Percentiles rank a stretch among this genome's conserved stretches.
Conservation (phyloP, 2,113 vertebrate genomes). For the Salvator merianae region DNA sequence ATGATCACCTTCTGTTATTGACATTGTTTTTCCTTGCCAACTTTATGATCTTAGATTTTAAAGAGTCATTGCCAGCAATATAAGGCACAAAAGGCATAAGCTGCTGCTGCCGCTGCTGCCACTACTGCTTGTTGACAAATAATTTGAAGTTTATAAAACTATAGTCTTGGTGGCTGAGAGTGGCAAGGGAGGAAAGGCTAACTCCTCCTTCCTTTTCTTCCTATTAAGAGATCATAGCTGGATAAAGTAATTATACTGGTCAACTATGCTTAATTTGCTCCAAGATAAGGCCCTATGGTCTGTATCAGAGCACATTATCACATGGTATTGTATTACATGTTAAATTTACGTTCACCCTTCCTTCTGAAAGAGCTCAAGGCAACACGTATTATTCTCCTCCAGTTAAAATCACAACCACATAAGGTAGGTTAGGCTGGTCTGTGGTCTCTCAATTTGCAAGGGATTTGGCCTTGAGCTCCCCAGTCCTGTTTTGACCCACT, state of each 20-base stretch:
- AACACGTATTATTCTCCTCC: background rate
- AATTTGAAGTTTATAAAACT: slow-evolving; percentile 34
- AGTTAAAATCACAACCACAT: too few relatives aligned
- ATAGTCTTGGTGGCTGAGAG: background rate
- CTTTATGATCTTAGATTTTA: slow-evolving; percentile 69
- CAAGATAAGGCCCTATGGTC: background rate
- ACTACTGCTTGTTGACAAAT: background rate
- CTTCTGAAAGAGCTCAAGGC: too few relatives aligned
- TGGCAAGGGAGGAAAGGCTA: background rate
- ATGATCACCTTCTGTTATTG: slow-evolving; percentile 82
- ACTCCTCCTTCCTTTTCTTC: background rate
- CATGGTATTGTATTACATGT: background rate
- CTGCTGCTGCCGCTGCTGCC: background rate
- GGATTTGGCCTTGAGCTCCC: too few relatives aligned
- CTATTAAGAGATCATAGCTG: background rate
- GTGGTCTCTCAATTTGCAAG: too few relatives aligned
- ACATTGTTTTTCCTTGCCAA: slow-evolving; percentile 60
- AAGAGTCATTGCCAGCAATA: slow-evolving; percentile 58
- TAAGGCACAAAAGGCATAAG: slow-evolving; percentile 27
- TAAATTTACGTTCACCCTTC: too few relatives aligned
- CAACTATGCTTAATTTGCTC: background rate
- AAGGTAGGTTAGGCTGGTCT: too few relatives aligned
- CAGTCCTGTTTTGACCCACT: too few relatives aligned
- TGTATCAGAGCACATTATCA: background rate
- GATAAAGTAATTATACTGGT: background rate